Conservation (phyloP, 2,113 vertebrate species). For the Megaceryle torquata region DNA sequence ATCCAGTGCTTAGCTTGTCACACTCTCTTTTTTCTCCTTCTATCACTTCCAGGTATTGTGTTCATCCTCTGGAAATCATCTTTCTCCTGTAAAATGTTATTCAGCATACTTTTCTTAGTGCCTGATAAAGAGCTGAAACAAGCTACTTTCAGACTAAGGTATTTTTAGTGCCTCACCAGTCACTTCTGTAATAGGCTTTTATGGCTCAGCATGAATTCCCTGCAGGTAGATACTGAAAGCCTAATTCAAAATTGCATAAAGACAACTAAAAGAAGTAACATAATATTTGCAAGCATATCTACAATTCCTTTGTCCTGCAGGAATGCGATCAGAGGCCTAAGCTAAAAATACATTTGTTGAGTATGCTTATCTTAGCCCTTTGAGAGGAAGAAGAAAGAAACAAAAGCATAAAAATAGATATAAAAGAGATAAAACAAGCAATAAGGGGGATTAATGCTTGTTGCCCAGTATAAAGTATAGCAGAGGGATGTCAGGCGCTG, state of each 20-base stretch:
- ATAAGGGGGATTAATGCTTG: neutral
- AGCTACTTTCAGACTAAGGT: conserved; percentile 36
- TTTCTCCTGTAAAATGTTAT: neutral
- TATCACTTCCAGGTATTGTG: neutral
- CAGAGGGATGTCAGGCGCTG: neutral
- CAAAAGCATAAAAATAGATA: neutral
- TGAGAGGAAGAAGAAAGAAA: neutral
- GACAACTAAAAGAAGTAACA: conserved; percentile 25
- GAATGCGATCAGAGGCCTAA: neutral
- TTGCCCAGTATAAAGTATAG: neutral
- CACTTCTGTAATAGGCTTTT: conserved; percentile 42
- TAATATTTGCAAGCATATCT: conserved; percentile 14
- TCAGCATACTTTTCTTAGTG: neutral
- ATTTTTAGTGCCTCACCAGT: conserved; percentile 52
- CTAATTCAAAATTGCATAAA: conserved; percentile 38
- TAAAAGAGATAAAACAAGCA: neutral
- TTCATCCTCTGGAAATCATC: conserved; percentile 18
- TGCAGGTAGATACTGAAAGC: conserved; percentile 36
- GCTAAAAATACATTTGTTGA: conserved; percentile 31
- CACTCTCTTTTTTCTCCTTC: neutral
- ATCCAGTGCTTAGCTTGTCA: neutral
- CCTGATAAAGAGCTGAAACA: conserved; percentile 33
- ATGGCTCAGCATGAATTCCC: conserved; percentile 41
- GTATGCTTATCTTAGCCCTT: neutral
- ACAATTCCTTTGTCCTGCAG: conserved; percentile 26